These are phyloP conservation scores for Eilema depressum DNA, from an alignment of 2,888 invertebrate genomes.

Conservation along the genomic window DNA sequence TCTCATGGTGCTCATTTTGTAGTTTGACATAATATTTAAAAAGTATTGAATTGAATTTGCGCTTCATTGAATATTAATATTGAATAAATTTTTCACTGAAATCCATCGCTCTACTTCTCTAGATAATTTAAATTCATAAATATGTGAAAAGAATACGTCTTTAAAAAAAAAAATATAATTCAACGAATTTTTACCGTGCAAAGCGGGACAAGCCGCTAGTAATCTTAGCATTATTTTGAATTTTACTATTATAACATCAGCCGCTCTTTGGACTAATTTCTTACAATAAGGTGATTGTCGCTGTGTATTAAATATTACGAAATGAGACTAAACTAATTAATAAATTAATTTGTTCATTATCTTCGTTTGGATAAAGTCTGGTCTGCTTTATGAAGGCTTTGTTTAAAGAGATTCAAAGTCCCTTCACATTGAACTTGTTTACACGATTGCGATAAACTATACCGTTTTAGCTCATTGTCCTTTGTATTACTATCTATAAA, in stretches of 20 bases:
- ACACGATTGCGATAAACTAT: slow-evolving; percentile 20
- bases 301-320: too few relatives aligned
- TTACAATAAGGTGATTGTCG: not conserved
- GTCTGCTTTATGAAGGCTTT: slow-evolving; percentile 31
- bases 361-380: slow-evolving; percentile 35
- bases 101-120: slow-evolving; percentile 3
- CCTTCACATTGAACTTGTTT: slow-evolving; percentile 28
- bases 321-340: too few relatives aligned
- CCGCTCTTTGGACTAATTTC: not conserved
- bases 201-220: too few relatives aligned
- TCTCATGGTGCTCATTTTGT: not conserved
- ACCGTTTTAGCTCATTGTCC: not conserved
- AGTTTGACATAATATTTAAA: not conserved
- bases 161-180: too few relatives aligned
- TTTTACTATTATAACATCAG: not conserved
- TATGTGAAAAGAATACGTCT: too few relatives aligned
- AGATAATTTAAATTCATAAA: not conserved
- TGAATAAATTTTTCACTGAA: not conserved
- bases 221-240: not conserved
- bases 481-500: not conserved
- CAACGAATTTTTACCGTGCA: not conserved
- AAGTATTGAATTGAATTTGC: not conserved
- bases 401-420: slow-evolving; percentile 34
- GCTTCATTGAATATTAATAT: not conserved
- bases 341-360: slow-evolving; percentile 30